Conservation (phyloP, 2,113 vertebrate genomes). For the Nymphicus hollandicus region DNA sequence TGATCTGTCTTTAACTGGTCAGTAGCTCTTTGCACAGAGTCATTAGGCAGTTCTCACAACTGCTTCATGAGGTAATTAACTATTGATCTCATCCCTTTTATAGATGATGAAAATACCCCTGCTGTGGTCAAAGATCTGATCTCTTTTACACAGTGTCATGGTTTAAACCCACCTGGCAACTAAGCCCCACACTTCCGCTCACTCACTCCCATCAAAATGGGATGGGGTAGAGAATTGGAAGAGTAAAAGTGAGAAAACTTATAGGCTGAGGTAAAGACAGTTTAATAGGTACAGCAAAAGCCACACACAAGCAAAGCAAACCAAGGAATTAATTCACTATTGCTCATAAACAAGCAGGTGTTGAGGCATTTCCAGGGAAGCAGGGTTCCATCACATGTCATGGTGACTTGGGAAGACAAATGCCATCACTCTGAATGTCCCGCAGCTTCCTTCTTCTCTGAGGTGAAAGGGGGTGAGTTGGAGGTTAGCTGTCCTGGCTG, state of each 20-base stretch:
- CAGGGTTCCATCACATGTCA: rapidly evolving
- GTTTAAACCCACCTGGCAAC: neutral
- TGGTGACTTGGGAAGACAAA: neutral
- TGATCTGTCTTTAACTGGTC: neutral
- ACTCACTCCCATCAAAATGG: neutral
- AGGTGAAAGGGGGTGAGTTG: rapidly evolving
- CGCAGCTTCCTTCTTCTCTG: neutral
- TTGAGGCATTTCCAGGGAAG: neutral
- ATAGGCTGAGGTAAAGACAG: neutral
- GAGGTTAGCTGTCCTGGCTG: neutral
- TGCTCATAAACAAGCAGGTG: neutral
- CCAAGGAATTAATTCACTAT: neutral
- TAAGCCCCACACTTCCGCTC: neutral
- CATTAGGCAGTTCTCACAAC: neutral
- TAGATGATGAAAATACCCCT: neutral
- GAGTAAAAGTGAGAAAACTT: neutral
- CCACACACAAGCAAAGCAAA: neutral
- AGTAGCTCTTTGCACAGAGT: neutral
- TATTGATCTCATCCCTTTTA: neutral
- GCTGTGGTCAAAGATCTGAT: neutral
- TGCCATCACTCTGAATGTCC: too few relatives aligned
- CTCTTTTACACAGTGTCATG: neutral
- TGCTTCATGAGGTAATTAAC: neutral
- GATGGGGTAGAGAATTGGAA: neutral
- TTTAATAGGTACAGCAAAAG: neutral